These are phyloP conservation scores for Nymphalis polychloros DNA, from an alignment of 2,888 invertebrate genomes.

Conservation along the genomic window DNA sequence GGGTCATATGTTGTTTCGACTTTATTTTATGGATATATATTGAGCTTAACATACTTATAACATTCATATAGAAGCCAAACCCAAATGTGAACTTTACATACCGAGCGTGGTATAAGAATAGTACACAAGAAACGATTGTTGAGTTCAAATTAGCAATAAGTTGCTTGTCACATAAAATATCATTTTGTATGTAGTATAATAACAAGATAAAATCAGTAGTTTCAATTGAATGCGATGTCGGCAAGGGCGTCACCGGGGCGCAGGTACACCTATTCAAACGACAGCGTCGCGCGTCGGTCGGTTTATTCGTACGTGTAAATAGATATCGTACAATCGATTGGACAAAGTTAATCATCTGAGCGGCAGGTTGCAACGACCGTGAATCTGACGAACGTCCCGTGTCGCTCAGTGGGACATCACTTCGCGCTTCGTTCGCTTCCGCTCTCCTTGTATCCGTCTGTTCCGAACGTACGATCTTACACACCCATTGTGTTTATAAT, in stretches of 20 bases:
- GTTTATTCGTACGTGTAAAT: conserved; percentile 60
- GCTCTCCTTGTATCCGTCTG: conserved; percentile 42
- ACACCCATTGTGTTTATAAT: conserved; percentile 43
- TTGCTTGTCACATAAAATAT: conserved; percentile 35
- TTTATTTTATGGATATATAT: conserved; percentile 8
- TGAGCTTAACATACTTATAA: not conserved
- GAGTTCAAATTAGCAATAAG: conserved; percentile 26
- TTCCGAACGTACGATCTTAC: conserved; percentile 27
- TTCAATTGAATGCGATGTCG: conserved; percentile 54
- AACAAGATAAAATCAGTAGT: conserved; percentile 50
- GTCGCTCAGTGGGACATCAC: conserved; percentile 50
- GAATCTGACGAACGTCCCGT: conserved; percentile 70
- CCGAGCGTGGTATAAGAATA: conserved; percentile 32
- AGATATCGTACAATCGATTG: conserved; percentile 70
- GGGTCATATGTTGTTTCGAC: conserved; percentile 38
- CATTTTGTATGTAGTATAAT: conserved; percentile 29
- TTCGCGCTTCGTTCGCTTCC: conserved; percentile 71
- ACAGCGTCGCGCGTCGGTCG: conserved; percentile 44
- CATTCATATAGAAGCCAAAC: not conserved
- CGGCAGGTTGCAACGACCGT: conserved; percentile 76
- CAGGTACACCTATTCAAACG: conserved; percentile 51
- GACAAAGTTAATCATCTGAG: conserved; percentile 75
- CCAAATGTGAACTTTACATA: not conserved
- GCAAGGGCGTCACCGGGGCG: conserved; percentile 58
- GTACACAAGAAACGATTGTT: conserved; percentile 19